Conservation (phyloP, 2,797 vertebrate species). For the Neosalanx taihuensis region DNA sequence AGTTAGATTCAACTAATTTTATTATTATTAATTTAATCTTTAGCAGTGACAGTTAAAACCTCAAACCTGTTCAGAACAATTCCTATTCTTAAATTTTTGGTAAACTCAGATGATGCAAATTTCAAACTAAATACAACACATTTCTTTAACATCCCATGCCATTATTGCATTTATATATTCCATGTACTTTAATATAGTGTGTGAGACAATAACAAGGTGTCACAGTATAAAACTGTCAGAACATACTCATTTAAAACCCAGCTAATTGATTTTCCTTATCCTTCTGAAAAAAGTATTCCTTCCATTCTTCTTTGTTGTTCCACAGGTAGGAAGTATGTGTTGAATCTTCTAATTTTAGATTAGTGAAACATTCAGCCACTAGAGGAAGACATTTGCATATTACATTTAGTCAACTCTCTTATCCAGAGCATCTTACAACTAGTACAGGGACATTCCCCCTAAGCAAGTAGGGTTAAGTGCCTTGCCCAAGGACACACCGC, state of each 20-base stretch:
- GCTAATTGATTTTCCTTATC: too few relatives aligned
- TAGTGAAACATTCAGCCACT: conserved; percentile 52
- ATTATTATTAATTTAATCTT: neutral
- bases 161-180: neutral
- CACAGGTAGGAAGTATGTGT: neutral
- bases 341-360: conserved; percentile 8
- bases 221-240: neutral
- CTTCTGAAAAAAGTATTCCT: too few relatives aligned
- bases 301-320: neutral
- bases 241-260: neutral
- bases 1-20: neutral
- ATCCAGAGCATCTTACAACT: too few relatives aligned
- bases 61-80: neutral
- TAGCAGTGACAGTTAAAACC: neutral
- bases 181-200: neutral
- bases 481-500: too few relatives aligned
- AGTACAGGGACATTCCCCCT: too few relatives aligned
- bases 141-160: neutral
- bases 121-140: neutral
- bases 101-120: neutral
- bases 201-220: neutral
- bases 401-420: too few relatives aligned
- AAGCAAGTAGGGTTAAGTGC: too few relatives aligned
- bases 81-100: neutral
- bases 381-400: conserved; percentile 19